Evolutionary conservation across 2,113 vertebrate genomes (phyloP), one percentile per base, ranked within the genome.

Genomic region (Dendrocopos noguchii): DNA sequence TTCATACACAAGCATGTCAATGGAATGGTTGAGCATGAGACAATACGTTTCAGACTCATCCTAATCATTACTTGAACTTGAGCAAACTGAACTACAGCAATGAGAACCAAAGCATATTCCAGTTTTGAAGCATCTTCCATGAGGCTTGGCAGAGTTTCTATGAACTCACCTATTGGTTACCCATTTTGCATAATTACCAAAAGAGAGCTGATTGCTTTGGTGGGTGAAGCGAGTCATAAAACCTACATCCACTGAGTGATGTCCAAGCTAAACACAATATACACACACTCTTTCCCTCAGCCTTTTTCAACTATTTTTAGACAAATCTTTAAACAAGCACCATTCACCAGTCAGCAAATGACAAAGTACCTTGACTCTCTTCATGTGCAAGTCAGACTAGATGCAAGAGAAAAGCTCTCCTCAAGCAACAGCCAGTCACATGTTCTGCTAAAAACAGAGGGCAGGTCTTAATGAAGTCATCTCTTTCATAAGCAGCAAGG

Each of bases 401-500:
- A 87, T 88, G 28, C 52, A 87, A 80, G 59, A 84, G 59, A 63
- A 92, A 80, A 47, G 63, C 77, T 66, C 79, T 87, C 46, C 93
- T 84, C 79, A 75, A 90, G 84, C 72, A 81, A 93, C 87, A 66
- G 74, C 42, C 50, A 84, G 80, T 90, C 92, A 94, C 87, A 88
- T 64, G 82, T 50, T 95, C 80, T 74, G 74, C 70, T 92, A 94
- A 96, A 94, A 91, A 94, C 90, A 94, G 55, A 42, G 55, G 75
- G 87, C 87, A 92, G 82, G 50, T 90, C 89, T 84, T 71, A 61
- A 89, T 95, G 92, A 70, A 95, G 87, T 94, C 92, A 94, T 76
- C 87, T 97, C 93, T 93, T 95, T 92, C 83, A 70, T 88, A 96
- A 91, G 85, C 85, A 86, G 89, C 76, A 94, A 92, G 70, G 78